Conservation (phyloP, 2,113 vertebrate species). For the Burhinus bistriatus region DNA sequence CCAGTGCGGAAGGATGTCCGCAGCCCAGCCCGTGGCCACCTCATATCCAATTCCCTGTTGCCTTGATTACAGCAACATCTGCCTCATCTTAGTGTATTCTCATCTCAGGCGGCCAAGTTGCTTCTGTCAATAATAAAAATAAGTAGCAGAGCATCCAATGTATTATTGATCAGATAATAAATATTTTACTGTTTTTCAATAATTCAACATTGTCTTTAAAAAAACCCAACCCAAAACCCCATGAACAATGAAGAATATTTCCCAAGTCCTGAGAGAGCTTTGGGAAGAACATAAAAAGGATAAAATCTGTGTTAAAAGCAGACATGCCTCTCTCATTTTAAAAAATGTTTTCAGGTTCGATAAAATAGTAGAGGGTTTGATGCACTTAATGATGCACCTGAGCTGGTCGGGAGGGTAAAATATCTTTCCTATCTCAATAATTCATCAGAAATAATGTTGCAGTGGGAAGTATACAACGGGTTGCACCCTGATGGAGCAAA, state of each 20-base stretch:
- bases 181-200: conserved; percentile 51
- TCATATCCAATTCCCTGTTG: background rate
- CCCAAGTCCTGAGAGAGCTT: background rate
- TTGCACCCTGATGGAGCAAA: background rate
- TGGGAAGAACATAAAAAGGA: background rate
- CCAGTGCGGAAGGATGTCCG: background rate
- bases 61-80: background rate
- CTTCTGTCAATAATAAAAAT: conserved; percentile 33
- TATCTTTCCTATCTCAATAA: conserved; percentile 37
- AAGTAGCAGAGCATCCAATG: conserved; percentile 5
- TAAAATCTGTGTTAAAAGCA: conserved; percentile 22
- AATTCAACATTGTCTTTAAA: conserved; percentile 39
- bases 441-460: conserved; percentile 38
- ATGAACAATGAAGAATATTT: background rate
- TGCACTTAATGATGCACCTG: conserved; percentile 11
- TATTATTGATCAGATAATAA: conserved; percentile 54
- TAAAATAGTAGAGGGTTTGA: background rate
- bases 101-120: background rate
- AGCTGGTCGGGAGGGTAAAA: background rate
- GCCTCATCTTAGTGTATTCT: background rate
- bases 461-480: background rate
- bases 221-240: background rate
- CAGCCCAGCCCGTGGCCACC: background rate
- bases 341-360: background rate
- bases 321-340: background rate